Base-by-base conservation (phyloP, 2,888 invertebrate species). In the Microctonus brassicae region DNA sequence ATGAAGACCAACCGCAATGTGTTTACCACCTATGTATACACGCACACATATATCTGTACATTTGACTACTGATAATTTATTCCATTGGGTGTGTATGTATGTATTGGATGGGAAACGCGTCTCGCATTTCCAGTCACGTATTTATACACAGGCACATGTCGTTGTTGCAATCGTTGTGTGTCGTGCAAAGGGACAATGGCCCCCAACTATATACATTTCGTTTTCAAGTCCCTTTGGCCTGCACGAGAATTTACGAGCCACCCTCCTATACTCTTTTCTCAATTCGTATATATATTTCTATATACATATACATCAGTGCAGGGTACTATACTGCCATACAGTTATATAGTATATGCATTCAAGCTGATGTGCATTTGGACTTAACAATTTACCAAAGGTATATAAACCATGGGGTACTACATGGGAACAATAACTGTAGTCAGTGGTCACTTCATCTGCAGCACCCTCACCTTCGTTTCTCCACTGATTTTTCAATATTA, bases 151-250 rank as follows among this genome's bases (percentile, higher is more conserved):
- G 22, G 52, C 34, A 33, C 22, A 61, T 17, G 47, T 20, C 66
- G 57, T 20, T 22, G 24, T 62, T 67, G 62, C 63, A 67, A 62
- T 71, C 60, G 58, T 58, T 39, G 39, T 34, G 66, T 65, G 53
- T 55, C 61, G 57, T 71, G 33, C 29, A 71, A 66, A 66, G 70
- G 65, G 71, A 64, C 70, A 70, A 70, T 70, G 60, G 70, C 65
- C 70, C 66, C 60, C 47, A 65, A 20, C 52, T 61, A 52, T 17
- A n/a, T n/a, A n/a, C n/a, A 55, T 64, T 29, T 66, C 53, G n/a
- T 29, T 62, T 47, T 53, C 52, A 20, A 57, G 71, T 72, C 62
- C 67, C 67, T 67, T 72, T 72, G 65, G 60, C 58, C 36, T 67
- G 42, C 47, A 47, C 47, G 63, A 63, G 63, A 63, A 72, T 72